These are phyloP conservation scores for Tangara arthus DNA, from an alignment of 2,797 vertebrate genomes.

Conservation along the genomic window DNA sequence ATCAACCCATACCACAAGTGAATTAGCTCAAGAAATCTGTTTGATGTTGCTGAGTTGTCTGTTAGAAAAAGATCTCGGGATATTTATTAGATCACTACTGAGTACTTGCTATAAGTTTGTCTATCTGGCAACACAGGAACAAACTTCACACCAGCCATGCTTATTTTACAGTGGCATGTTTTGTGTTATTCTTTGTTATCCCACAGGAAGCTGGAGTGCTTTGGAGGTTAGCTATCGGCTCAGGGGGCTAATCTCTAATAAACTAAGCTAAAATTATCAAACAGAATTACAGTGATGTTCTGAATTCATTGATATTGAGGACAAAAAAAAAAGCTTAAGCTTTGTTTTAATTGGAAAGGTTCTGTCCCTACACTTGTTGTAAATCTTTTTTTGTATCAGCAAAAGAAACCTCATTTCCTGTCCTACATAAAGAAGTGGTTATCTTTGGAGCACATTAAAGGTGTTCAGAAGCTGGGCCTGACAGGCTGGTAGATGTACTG, in stretches of 20 bases:
- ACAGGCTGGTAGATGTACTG: background rate
- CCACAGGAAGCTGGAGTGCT: constrained; percentile 52
- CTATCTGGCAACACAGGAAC: constrained; percentile 39
- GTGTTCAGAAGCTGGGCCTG: background rate
- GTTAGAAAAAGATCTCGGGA: constrained; percentile 58
- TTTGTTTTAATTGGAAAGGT: constrained; percentile 53
- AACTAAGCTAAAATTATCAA: constrained; percentile 65
- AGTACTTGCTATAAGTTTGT: constrained; percentile 40
- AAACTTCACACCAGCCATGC: constrained; percentile 14
- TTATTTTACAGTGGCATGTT: constrained; percentile 61
- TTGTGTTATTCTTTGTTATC: constrained; percentile 65
- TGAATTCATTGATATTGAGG: constrained; percentile 39
- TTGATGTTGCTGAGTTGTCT: constrained; percentile 73
- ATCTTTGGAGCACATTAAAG: constrained; percentile 41
- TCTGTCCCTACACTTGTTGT: background rate
- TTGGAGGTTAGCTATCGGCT: constrained; percentile 46
- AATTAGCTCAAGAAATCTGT: constrained; percentile 66
- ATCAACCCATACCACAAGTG: constrained; percentile 48
- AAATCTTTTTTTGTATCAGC: constrained; percentile 31
- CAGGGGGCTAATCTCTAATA: constrained; percentile 52
- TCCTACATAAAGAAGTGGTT: background rate
- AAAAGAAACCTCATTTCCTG: constrained; percentile 51
- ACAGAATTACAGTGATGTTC: constrained; percentile 37
- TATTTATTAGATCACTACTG: constrained; percentile 67
- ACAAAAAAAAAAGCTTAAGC: constrained; percentile 22